Percentiles rank a stretch among this genome's conserved stretches.
These are phyloP conservation scores for Ibidorhyncha struthersii DNA, from an alignment of 2,113 vertebrate genomes.

Conservation along the genomic window DNA sequence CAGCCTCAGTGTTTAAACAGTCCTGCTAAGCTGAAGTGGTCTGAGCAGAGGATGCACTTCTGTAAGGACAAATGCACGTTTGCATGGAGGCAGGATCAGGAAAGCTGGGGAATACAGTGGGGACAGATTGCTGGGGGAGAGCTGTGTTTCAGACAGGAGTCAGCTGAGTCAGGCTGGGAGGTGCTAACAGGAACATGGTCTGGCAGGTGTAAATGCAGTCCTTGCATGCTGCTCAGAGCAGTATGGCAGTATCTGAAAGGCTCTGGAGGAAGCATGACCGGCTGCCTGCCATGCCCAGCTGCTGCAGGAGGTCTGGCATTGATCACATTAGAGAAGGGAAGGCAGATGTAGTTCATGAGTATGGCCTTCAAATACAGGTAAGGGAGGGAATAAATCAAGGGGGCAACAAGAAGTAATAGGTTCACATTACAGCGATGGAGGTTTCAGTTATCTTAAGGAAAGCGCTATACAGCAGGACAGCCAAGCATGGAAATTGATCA, in stretches of 20 bases:
- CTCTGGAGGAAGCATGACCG: background rate
- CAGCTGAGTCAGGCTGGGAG: background rate
- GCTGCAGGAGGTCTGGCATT: background rate
- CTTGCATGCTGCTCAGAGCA: background rate
- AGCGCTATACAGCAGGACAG: background rate
- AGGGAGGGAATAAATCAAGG: background rate
- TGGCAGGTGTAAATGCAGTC: background rate
- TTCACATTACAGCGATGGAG: background rate
- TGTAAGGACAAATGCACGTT: rapidly evolving
- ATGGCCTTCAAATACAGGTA: background rate
- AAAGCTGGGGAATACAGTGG: background rate
- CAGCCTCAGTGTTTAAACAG: background rate
- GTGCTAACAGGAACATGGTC: background rate
- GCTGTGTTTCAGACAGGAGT: background rate
- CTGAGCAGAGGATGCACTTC: background rate
- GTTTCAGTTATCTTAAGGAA: background rate
- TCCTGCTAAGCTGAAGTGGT: background rate
- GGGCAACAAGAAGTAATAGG: background rate
- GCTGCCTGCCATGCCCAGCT: background rate
- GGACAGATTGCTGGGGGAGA: background rate
- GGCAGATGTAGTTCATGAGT: background rate
- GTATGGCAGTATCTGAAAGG: background rate
- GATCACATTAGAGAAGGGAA: background rate
- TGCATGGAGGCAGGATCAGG: background rate
- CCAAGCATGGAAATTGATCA: background rate